Conservation (phyloP, 2,113 vertebrate species). For the Corapipo altera region DNA sequence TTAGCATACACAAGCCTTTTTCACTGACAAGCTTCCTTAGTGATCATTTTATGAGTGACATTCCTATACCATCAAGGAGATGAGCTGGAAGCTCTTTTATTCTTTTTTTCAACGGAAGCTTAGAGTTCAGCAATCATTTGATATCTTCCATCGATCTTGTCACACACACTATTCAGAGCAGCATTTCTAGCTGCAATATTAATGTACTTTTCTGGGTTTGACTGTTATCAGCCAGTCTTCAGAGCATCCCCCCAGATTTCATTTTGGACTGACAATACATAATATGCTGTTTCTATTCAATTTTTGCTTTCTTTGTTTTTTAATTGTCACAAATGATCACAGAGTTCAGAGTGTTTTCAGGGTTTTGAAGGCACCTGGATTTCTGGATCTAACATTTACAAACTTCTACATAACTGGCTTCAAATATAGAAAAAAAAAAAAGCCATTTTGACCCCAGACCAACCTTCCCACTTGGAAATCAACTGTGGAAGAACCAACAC, state of each 20-base stretch:
- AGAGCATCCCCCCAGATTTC: background rate
- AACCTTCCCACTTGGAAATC: background rate
- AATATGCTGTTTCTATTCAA: background rate
- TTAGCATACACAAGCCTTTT: background rate
- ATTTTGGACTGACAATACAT: background rate
- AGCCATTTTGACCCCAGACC: background rate
- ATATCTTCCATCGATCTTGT: background rate
- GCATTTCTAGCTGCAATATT: background rate
- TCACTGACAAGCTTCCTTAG: conserved; percentile 5
- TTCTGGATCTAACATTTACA: background rate
- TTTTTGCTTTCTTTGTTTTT: background rate
- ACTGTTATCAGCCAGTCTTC: background rate
- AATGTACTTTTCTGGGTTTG: background rate
- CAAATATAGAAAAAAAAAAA: background rate
- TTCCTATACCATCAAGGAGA: background rate
- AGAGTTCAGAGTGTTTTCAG: background rate
- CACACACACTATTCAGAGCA: background rate
- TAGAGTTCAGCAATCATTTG: background rate
- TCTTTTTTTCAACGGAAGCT: background rate
- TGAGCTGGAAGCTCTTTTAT: background rate
- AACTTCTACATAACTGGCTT: background rate
- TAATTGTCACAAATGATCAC: background rate
- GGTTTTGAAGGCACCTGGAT: background rate
- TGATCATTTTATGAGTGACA: background rate
- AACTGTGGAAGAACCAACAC: background rate